Base-by-base conservation (phyloP, 53 echinoderm and acorn worm genomes). In the Antedon mediterranea region DNA sequence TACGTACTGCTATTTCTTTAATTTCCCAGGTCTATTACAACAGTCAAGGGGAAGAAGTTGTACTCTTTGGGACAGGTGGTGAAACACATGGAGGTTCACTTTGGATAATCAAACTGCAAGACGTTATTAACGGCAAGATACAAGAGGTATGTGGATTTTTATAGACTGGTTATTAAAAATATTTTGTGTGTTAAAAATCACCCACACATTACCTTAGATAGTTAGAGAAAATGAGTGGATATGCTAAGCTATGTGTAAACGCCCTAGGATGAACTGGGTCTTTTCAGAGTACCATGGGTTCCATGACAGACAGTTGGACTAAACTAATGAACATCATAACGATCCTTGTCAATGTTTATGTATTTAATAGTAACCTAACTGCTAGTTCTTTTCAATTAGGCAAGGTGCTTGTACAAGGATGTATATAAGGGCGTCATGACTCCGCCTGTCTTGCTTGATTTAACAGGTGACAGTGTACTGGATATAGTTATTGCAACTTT, bases 21-120 rank as follows among this genome's bases (percentile, higher is more conserved):
- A 32, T 34, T 31, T 72, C 13, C 1, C 75, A 86, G 86, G 79
- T 86, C 28, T 86, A 86, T 31, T 86, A 71, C 37, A 75, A 82
- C 74, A 76, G 81, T 23, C 75, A 86, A 29, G 90, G 90, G 0
- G 30, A 80, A 11, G 79, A 85, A 43, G 81, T 90, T 84, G 85
- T 98, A 30, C 74, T 98, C 30, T 98, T 98, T 77, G 98, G 98
- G 7, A 87, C 98, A 30, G 98, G 98, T 5, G 98, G 98, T 43
- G 98, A 98, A 71, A 88, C 92, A 20, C 79, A 83, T 31, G 86
- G 92, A 4, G 98, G 98, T 13, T 84, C 89, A 9, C 80, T 98
- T 0, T 98, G 85, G 88, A 88, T 78, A 20, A 43, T 92, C 34
- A 43, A 84, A 3, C 79, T 98, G 33, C 77, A 72, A 23, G 86